A percentile compares a stretch with the other conserved stretches of the same genome.
These are phyloP conservation scores for Chrysomela aeneicollis DNA, from an alignment of 2,888 invertebrate genomes.

Conservation along the genomic window DNA sequence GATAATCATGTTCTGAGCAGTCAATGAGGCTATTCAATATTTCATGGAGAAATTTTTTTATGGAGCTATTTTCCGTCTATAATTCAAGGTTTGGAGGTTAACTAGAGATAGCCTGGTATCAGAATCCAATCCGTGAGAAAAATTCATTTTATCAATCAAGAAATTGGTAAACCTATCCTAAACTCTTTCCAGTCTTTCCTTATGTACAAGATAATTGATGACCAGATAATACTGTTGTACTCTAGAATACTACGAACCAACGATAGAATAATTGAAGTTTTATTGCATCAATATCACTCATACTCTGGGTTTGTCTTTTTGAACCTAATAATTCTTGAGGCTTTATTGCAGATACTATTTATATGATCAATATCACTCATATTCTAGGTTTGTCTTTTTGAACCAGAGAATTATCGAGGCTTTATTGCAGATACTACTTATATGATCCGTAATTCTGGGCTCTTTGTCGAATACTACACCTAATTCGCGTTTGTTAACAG, in stretches of 20 bases:
- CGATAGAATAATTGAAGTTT: neutral
- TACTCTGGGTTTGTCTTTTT: no score
- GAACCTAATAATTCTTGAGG: no score
- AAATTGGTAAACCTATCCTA: neutral
- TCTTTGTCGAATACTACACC: neutral
- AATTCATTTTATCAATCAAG: neutral
- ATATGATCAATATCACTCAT: no score
- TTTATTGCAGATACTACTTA: neutral
- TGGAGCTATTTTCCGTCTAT: no score
- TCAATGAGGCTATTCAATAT: no score
- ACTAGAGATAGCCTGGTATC: neutral
- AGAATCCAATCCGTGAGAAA: constrained; percentile 3
- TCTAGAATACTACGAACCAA: constrained; percentile 6
- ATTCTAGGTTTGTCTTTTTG: constrained; percentile 4
- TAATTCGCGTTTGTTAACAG: neutral
- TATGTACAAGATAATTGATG: neutral
- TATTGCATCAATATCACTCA: no score
- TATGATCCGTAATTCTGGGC: neutral
- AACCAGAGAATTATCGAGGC: neutral
- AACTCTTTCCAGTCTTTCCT: neutral
- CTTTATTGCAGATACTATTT: no score
- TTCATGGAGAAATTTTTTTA: no score
- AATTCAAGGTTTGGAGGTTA: no score
- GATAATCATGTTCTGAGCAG: no score
- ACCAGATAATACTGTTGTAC: constrained; percentile 1